These are phyloP conservation scores for Misgurnus mizolepis DNA, from an alignment of 2,113 vertebrate genomes.

Conservation along the genomic window DNA sequence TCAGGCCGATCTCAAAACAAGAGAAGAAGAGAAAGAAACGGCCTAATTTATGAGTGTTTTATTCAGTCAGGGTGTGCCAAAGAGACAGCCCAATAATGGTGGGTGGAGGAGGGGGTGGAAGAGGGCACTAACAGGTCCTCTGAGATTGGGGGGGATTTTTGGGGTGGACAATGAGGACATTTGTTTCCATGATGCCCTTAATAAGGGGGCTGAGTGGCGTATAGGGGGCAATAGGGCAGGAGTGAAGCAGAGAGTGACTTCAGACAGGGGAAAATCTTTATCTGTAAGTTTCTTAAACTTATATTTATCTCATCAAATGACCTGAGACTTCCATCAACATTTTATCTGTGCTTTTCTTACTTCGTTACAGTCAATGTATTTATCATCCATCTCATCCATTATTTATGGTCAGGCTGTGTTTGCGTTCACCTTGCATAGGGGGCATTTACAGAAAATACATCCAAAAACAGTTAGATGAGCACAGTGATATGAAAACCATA, in stretches of 20 bases:
- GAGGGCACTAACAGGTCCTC: slow-evolving; percentile 74
- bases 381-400: background rate
- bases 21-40: slow-evolving; percentile 53
- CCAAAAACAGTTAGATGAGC: no score
- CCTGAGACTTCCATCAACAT: slow-evolving; percentile 66
- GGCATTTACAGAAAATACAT: no score
- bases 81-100: slow-evolving; percentile 62
- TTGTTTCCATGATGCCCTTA: slow-evolving; percentile 73
- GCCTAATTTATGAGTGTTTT: slow-evolving; percentile 61
- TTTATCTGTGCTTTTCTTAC: slow-evolving; percentile 24
- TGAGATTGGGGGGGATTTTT: slow-evolving; percentile 65
- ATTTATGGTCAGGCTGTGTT: background rate
- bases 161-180: slow-evolving; percentile 67
- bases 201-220: slow-evolving; percentile 67
- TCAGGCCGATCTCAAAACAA: slow-evolving; percentile 44
- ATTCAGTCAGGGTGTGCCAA: slow-evolving; percentile 57
- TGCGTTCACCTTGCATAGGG: no score
- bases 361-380: background rate
- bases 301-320: slow-evolving; percentile 63
- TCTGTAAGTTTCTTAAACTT: slow-evolving; percentile 62
- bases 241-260: slow-evolving; percentile 67
- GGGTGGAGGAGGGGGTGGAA: slow-evolving; percentile 60
- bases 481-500: no score
- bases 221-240: slow-evolving; percentile 52
- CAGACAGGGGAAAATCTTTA: slow-evolving; percentile 62